phyloP scores from a whole-genome alignment of 2,888 invertebrate genomes.

The Drosophila mayaguana region DNA sequence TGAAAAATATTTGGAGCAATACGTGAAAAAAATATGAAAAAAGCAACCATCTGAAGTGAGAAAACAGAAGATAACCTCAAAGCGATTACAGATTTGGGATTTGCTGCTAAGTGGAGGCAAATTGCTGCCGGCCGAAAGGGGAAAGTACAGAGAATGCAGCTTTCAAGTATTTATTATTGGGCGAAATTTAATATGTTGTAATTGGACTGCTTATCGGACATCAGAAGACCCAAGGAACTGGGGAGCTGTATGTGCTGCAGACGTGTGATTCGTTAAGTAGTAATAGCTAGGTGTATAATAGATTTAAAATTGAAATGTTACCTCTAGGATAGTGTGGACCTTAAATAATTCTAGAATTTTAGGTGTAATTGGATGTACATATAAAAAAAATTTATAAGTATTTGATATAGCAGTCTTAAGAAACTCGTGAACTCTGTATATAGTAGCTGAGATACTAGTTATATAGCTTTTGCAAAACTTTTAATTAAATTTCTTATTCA shows the following conservation, averaged over 20 bases:
- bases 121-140: conserved; percentile 36
- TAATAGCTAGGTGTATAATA: not conserved
- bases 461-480: no score
- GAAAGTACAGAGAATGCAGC: conserved; percentile 19
- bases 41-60: not conserved
- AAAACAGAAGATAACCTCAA: conserved; percentile 41
- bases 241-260: not conserved
- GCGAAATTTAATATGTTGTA: conserved; percentile 15
- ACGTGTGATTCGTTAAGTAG: not conserved
- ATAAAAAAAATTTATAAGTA: no score
- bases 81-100: conserved; percentile 36
- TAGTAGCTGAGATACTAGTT: no score
- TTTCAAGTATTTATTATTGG: conserved; percentile 4
- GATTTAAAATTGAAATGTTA: not conserved
- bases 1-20: conserved; percentile 77
- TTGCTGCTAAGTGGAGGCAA: conserved; percentile 61
- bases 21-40: conserved; percentile 21
- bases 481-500: no score
- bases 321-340: rapidly evolving
- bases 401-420: not conserved
- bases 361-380: not conserved
- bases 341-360: not conserved
- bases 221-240: not conserved
- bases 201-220: conserved; percentile 8
- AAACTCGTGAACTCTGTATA: no score